Percentiles rank a stretch among this genome's conserved stretches.
Evolutionary conservation across 2,888 invertebrate genomes (phyloP).

Genomic region (Andricus quercusramuli): DNA sequence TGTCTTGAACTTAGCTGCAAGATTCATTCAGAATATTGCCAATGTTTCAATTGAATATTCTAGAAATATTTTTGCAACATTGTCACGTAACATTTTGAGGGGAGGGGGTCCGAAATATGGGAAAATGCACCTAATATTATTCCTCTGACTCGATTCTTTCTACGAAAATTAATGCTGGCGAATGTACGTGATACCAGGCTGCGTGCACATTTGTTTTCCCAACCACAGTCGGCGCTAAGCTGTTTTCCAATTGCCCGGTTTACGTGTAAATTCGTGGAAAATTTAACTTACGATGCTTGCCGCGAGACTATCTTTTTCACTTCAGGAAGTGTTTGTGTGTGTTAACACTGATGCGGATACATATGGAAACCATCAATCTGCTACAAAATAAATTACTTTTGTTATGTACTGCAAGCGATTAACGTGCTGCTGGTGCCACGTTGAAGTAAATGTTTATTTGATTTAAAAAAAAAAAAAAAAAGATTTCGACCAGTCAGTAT

Average conservation of each 20-base stretch:
- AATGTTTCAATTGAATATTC: too few relatives aligned
- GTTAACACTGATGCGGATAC: not conserved
- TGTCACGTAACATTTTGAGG: too few relatives aligned
- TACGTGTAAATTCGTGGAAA: conserved; percentile 45
- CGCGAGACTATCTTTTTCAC: conserved; percentile 12
- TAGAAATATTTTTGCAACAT: too few relatives aligned
- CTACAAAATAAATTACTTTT: conserved; percentile 13
- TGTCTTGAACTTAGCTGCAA: too few relatives aligned
- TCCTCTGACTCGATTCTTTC: not conserved
- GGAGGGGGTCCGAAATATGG: too few relatives aligned
- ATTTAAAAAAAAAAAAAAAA: not conserved
- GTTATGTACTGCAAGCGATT: conserved; percentile 22
- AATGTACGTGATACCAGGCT: not conserved
- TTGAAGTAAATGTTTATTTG: conserved; percentile 2
- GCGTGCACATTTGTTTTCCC: conserved; percentile 22
- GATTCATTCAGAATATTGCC: too few relatives aligned
- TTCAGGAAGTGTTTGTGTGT: not conserved
- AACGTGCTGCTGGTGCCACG: not conserved
- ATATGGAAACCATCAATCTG: not conserved
- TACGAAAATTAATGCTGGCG: conserved; percentile 3
- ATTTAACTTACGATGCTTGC: conserved; percentile 34
- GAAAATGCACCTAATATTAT: not conserved
- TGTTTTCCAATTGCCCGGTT: conserved; percentile 44
- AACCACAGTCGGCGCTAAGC: conserved; percentile 37
- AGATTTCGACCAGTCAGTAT: not conserved